Evolutionary conservation across 1,140 invertebrate genomes (phyloP), one percentile per base, ranked within the genome.

Genomic region (Archegozetes longisetosus): DNA sequence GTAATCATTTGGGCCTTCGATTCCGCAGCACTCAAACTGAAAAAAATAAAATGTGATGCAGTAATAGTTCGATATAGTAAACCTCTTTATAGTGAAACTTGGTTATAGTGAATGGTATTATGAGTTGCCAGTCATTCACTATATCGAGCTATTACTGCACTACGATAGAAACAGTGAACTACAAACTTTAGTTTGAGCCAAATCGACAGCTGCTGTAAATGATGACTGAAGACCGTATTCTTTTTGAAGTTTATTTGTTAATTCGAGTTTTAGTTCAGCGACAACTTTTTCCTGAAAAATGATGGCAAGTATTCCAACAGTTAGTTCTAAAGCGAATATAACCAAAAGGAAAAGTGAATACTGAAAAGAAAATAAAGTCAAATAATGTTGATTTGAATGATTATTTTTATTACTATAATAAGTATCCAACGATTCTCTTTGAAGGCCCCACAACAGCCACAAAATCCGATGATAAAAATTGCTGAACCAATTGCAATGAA

Each of bases 21-120:
- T 83, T 12, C 86, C 88, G 70, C 88, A 91, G 67, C 88, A 91
- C 59, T 83, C 76, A 66, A 88, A 83, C 80, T 86, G 69, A 17
- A 74, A 73, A 53, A 53, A 61, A 65, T 65, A 61, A 62, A 65
- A 58, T 32, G 47, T 26, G 27, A 55, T 17, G 14, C 3, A 29
- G 23, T 12, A n/a, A n/a, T n/a, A n/a, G n/a, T n/a, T n/a, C n/a
- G n/a, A n/a, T n/a, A n/a, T n/a, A n/a, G n/a, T n/a, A n/a, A n/a
- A n/a, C n/a, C n/a, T n/a, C n/a, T n/a, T n/a, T n/a, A n/a, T n/a
- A n/a, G n/a, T n/a, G n/a, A n/a, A n/a, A n/a, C n/a, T n/a, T n/a
- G n/a, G n/a, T n/a, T n/a, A n/a, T n/a, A n/a, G n/a, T n/a, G n/a
- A n/a, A n/a, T n/a, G n/a, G n/a, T n/a, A n/a, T n/a, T n/a, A n/a